These are phyloP conservation scores for Gymnoscopelus microlampas DNA, from an alignment of 2,797 vertebrate genomes.

Conservation along the genomic window DNA sequence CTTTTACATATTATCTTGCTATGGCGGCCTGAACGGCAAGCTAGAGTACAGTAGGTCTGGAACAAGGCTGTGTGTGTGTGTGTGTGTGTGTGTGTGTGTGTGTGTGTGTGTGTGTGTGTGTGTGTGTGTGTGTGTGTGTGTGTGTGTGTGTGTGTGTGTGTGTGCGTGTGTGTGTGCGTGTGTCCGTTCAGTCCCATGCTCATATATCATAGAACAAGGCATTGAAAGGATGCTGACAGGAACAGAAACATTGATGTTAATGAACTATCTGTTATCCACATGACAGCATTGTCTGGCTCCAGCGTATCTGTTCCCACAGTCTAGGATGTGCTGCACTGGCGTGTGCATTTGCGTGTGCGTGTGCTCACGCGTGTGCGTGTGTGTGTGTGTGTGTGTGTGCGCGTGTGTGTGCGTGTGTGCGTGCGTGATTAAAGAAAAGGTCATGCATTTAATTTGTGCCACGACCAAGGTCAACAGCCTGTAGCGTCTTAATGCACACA, in stretches of 20 bases:
- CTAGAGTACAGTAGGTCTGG: too few species aligned
- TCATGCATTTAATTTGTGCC: too few species aligned
- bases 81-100: conserved; percentile 25
- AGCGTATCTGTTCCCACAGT: too few species aligned
- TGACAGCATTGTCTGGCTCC: too few species aligned
- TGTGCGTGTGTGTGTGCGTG: neutral
- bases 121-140: conserved; percentile 22
- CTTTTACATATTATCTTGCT: too few species aligned
- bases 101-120: conserved; percentile 17
- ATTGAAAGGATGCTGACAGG: neutral
- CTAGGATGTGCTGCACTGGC: too few species aligned
- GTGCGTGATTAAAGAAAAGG: neutral
- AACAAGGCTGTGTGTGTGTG: conserved; percentile 4
- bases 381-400: neutral
- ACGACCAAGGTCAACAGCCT: too few species aligned
- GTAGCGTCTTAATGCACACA: too few species aligned
- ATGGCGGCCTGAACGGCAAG: too few species aligned
- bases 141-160: conserved; percentile 16
- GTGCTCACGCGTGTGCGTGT: neutral
- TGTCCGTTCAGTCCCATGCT: neutral
- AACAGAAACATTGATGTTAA: conserved; percentile 47
- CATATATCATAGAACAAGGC: too few species aligned
- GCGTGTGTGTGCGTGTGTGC: neutral
- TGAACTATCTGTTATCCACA: conserved; percentile 14
- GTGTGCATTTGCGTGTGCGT: neutral